A percentile compares a stretch with the other conserved stretches of the same genome.
phyloP scores from a whole-genome alignment of 2,797 vertebrate species.

The Acropternis orthonyx region DNA sequence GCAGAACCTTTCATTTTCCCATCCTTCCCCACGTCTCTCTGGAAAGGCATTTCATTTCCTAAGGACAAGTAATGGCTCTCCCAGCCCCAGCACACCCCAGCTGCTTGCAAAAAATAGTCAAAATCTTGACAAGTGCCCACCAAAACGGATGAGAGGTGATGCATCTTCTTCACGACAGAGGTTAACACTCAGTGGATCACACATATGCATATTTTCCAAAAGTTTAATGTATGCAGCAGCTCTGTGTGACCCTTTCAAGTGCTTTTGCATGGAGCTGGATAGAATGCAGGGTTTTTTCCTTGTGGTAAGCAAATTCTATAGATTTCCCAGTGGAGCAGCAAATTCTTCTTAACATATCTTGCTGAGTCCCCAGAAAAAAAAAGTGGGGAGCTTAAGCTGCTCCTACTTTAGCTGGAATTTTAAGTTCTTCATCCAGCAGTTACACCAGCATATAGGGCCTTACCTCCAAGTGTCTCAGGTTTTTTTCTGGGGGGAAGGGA shows the following conservation, averaged over 20 bases:
- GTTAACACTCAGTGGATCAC: background rate
- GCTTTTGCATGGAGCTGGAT: background rate
- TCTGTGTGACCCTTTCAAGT: background rate
- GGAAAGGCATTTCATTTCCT: background rate
- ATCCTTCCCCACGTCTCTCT: background rate
- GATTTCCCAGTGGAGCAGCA: conserved; percentile 13
- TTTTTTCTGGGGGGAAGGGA: background rate
- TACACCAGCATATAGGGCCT: background rate
- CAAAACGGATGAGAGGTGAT: background rate
- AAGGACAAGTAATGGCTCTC: background rate
- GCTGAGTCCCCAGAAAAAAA: background rate
- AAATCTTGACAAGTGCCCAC: background rate
- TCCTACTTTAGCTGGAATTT: background rate
- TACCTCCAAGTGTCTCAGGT: background rate
- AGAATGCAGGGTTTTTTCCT: background rate
- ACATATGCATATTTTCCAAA: background rate
- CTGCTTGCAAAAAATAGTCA: background rate
- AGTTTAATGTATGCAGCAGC: background rate
- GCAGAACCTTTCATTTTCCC: background rate
- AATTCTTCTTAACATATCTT: conserved; percentile 24
- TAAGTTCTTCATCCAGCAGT: background rate
- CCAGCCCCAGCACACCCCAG: background rate
- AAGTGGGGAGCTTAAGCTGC: background rate
- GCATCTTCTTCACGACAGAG: background rate
- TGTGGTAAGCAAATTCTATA: background rate